Evolutionary conservation across 1,140 invertebrate species (phyloP).

Genomic region (Drosophila oshimai): DNA sequence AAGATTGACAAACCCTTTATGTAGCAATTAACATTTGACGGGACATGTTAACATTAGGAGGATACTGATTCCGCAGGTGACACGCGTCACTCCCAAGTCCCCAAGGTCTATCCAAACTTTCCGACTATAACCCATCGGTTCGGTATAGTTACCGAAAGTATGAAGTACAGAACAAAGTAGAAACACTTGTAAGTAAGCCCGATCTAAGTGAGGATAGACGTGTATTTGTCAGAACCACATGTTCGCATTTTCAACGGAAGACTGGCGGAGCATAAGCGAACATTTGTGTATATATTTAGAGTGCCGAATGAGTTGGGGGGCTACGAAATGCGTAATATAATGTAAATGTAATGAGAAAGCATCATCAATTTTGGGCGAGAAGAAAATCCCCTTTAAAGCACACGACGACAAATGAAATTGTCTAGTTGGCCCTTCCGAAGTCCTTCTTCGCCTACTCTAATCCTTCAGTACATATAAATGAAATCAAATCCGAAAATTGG

Average conservation of each 20-base stretch:
- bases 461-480: slow-evolving; percentile 71
- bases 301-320: background rate
- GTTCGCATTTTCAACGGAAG: slow-evolving; percentile 36
- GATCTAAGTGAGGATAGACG: slow-evolving; percentile 26
- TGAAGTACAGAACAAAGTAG: slow-evolving; percentile 13
- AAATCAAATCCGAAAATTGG: slow-evolving; percentile 79
- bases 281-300: slow-evolving; percentile 37
- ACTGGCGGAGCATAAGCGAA: slow-evolving; percentile 18
- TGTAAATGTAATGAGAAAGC: slow-evolving; percentile 81
- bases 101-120: slow-evolving; percentile 7
- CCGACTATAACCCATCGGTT: slow-evolving; percentile 16
- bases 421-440: slow-evolving; percentile 48
- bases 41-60: slow-evolving; percentile 3
- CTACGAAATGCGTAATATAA: slow-evolving; percentile 58
- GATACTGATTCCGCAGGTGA: slow-evolving; percentile 29
- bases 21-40: slow-evolving; percentile 30
- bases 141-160: background rate
- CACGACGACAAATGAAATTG: slow-evolving; percentile 76
- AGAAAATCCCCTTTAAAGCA: slow-evolving; percentile 73
- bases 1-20: slow-evolving; percentile 25
- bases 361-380: slow-evolving; percentile 62
- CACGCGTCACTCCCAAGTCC: slow-evolving; percentile 23
- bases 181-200: slow-evolving; percentile 46
- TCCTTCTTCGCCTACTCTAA: slow-evolving; percentile 63
- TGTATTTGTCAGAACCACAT: slow-evolving; percentile 48